phyloP scores from a whole-genome alignment of 2,113 vertebrate genomes.

The Carassius gibelio region DNA sequence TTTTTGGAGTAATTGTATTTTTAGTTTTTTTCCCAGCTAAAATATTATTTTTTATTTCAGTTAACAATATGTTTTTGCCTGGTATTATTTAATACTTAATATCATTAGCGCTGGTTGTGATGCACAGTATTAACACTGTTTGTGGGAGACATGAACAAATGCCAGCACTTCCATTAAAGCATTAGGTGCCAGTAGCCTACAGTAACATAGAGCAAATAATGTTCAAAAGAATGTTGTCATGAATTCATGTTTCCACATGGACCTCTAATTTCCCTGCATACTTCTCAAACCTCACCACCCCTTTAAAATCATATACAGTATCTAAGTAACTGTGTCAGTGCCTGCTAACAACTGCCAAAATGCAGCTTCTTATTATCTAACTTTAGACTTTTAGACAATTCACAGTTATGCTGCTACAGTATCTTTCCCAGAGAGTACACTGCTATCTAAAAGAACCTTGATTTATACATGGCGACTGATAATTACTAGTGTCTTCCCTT shows the following conservation, averaged over 20 bases:
- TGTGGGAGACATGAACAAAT: not conserved
- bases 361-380: conserved; percentile 58
- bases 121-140: not conserved
- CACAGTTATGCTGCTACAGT: conserved; percentile 4
- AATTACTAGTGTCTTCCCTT: conserved; percentile 57
- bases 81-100: not conserved
- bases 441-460: conserved; percentile 40
- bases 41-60: not conserved
- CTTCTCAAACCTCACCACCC: conserved; percentile 51
- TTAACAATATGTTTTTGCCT: not conserved
- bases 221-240: not conserved
- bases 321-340: conserved; percentile 54
- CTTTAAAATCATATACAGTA: conserved; percentile 51
- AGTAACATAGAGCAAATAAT: not conserved
- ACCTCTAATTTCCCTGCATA: conserved; percentile 51
- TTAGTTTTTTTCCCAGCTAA: not conserved
- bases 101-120: too few relatives aligned
- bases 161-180: not conserved
- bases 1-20: not conserved
- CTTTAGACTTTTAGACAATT: conserved; percentile 24
- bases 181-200: not conserved
- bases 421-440: conserved; percentile 23
- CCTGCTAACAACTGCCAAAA: conserved; percentile 56
- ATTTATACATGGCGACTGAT: conserved; percentile 61
- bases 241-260: conserved; percentile 20